These are phyloP conservation scores for Latrodectus geometricus DNA, from an alignment of 1,140 invertebrate genomes.

Conservation along the genomic window DNA sequence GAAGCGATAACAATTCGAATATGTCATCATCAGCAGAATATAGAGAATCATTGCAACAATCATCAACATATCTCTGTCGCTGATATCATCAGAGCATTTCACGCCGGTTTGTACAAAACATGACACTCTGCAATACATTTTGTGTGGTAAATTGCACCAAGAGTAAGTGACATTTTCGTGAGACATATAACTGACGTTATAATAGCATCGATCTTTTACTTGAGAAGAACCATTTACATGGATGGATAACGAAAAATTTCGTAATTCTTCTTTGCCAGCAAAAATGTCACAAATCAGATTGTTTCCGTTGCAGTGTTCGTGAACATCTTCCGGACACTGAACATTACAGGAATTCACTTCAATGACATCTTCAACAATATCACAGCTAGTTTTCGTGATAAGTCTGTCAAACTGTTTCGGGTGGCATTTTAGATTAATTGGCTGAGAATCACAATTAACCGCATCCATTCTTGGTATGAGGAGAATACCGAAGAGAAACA, in stretches of 20 bases:
- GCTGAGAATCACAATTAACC: slow-evolving; percentile 12
- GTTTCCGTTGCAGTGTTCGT: slow-evolving; percentile 36
- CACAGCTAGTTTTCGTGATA: slow-evolving; percentile 21
- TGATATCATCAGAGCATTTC: not conserved
- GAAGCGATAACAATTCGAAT: slow-evolving; percentile 29
- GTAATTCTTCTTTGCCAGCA: not conserved
- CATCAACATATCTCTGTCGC: not conserved
- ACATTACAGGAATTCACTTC: slow-evolving; percentile 37
- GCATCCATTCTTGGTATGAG: slow-evolving; percentile 12
- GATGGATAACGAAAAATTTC: slow-evolving; percentile 25
- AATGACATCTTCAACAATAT: slow-evolving; percentile 19
- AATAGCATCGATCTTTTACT: slow-evolving; percentile 20
- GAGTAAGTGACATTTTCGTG: slow-evolving; percentile 40
- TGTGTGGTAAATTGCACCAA: slow-evolving; percentile 45
- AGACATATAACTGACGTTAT: slow-evolving; percentile 35
- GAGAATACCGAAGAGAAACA: slow-evolving; percentile 6
- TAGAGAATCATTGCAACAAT: slow-evolving; percentile 16
- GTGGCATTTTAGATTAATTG: slow-evolving; percentile 38
- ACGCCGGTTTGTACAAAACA: slow-evolving; percentile 9
- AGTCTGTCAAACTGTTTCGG: slow-evolving; percentile 14
- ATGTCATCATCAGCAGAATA: slow-evolving; percentile 2
- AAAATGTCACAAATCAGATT: slow-evolving; percentile 47
- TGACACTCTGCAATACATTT: slow-evolving; percentile 36
- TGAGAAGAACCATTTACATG: slow-evolving; percentile 14
- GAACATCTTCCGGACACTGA: slow-evolving; percentile 36